Percentiles rank a stretch among this genome's conserved stretches.
Conservation (phyloP, 1,140 invertebrate species). For the Habropoda laboriosa region DNA sequence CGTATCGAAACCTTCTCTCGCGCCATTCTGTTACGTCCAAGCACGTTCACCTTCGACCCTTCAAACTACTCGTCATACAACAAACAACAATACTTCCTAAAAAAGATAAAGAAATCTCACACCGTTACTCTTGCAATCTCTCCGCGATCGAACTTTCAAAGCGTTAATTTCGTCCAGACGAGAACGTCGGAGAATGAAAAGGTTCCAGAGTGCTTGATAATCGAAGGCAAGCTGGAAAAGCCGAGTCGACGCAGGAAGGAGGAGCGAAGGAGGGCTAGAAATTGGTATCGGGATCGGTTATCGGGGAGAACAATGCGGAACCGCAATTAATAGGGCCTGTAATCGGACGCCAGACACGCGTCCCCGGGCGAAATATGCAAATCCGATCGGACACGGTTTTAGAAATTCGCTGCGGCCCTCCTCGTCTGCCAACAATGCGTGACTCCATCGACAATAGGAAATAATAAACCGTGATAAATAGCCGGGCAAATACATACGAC, state of each 20-base stretch:
- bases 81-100: too few relatives aligned
- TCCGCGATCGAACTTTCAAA: too few relatives aligned
- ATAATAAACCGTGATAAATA: slow-evolving; percentile 83
- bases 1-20: background rate
- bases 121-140: too few relatives aligned
- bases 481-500: slow-evolving; percentile 79
- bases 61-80: background rate
- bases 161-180: too few relatives aligned
- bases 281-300: slow-evolving; percentile 5
- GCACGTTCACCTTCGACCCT: background rate
- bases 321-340: slow-evolving; percentile 73
- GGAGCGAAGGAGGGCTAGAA: background rate
- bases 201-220: background rate
- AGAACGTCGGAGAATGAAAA: background rate
- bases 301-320: slow-evolving; percentile 55
- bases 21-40: background rate
- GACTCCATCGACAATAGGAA: slow-evolving; percentile 79
- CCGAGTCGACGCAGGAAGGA: background rate
- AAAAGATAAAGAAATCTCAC: background rate
- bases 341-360: slow-evolving; percentile 72
- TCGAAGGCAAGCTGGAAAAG: background rate
- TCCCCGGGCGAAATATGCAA: slow-evolving; percentile 76
- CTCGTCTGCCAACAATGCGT: slow-evolving; percentile 75
- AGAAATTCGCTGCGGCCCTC: slow-evolving; percentile 77
- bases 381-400: slow-evolving; percentile 81